Base-by-base conservation (phyloP, 1,140 invertebrate species). In the Pararge aegeria region DNA sequence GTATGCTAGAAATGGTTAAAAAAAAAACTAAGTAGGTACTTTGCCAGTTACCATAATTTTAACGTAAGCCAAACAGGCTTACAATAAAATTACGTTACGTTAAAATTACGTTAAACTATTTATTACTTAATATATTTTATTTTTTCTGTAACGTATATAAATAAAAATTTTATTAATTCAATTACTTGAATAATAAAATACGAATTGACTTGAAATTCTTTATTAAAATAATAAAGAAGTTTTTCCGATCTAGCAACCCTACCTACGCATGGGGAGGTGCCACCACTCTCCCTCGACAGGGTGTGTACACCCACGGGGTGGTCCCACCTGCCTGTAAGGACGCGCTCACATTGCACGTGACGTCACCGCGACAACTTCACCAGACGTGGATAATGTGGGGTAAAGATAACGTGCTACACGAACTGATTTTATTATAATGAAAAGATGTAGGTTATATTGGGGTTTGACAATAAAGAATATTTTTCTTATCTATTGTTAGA, bases 221-320 rank as follows among this genome's bases (percentile, higher is more conserved):
- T n/a, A n/a, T n/a, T n/a, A n/a, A n/a, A n/a, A n/a, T n/a, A n/a
- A n/a, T n/a, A n/a, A n/a, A n/a, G n/a, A n/a, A n/a, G n/a, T n/a
- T 34, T 34, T 34, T 12, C 30, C 30, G 30, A 34, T 10, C 9
- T 12, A 3, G 1, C 30, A 34, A 12, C 30, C 30, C 30, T 34
- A 12, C 30, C 9, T n/a, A 51, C 52, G 62, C 62, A 52, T 21
- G 37, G 64, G 59, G 64, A 55, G 55, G 58, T 9, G 18, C 42
- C 59, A 46, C 56, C 49, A 37, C 30, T 9, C 29, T 20, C 34
- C 24, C 12, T 20, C 27, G 18, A 46, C 18, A 24, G 44, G 57
- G 57, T 49, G 49, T 50, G 55, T 55, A 60, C 34, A 56, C 55
- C 38, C 38, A 42, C 38, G 27, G 57, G 64, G 64, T 54, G 64